Evolutionary conservation across 2,888 invertebrate genomes (phyloP).

Genomic region (Synanthedon formicaeformis): DNA sequence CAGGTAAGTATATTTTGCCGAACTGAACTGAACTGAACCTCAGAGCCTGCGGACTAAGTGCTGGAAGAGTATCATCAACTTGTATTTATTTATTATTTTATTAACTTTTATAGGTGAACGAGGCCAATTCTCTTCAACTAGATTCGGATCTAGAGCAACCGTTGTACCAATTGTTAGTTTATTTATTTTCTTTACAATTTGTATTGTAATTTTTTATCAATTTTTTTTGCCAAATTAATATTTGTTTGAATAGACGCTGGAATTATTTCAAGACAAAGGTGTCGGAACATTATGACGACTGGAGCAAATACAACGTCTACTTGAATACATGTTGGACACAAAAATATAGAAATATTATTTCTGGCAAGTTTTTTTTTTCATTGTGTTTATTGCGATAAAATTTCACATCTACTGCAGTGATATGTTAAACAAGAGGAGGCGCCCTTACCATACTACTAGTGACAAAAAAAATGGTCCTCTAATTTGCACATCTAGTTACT

Average conservation of each 20-base stretch:
- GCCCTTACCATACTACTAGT: no score
- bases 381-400: no score
- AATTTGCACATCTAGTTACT: no score
- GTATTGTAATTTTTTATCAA: slow-evolving; percentile 1
- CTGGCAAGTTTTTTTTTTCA: slow-evolving; percentile 19
- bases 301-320: slow-evolving; percentile 42
- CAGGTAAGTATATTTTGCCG: no score
- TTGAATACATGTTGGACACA: slow-evolving; percentile 45
- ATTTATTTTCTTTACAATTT: neutral
- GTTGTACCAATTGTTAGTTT: slow-evolving; percentile 28
- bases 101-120: slow-evolving; percentile 30
- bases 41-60: no score
- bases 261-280: slow-evolving; percentile 37
- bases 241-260: slow-evolving; percentile 32
- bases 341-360: slow-evolving; percentile 33
- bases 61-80: no score
- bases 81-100: neutral
- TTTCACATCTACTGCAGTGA: no score
- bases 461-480: no score
- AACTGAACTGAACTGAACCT: no score
- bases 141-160: slow-evolving; percentile 12
- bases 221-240: neutral
- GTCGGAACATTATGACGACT: slow-evolving; percentile 34
- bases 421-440: no score
- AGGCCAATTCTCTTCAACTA: slow-evolving; percentile 28